A percentile compares a stretch with the other conserved stretches of the same genome.
phyloP scores from a whole-genome alignment of 1,140 invertebrate genomes.

The Nixonia krombeini region DNA sequence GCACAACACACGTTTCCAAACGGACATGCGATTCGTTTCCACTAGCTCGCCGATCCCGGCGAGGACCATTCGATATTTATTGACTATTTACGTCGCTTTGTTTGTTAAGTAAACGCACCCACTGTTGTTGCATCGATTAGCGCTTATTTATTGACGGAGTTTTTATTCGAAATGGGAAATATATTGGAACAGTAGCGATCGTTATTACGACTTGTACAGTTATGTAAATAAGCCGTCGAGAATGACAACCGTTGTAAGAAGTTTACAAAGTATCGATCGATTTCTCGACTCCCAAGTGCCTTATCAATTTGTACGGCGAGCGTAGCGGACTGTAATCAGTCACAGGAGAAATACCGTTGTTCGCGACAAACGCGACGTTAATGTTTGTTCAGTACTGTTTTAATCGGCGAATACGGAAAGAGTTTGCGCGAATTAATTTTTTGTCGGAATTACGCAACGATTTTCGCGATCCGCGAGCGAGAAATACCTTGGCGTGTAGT shows the following conservation, averaged over 20 bases:
- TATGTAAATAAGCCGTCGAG: background rate
- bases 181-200: conserved; percentile 4
- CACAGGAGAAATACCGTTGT: no score
- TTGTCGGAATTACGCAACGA: no score
- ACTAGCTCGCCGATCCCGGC: no score
- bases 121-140: conserved; percentile 21
- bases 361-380: no score
- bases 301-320: background rate
- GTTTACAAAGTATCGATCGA: background rate
- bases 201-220: background rate
- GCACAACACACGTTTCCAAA: conserved; percentile 11
- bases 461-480: no score
- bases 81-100: conserved; percentile 1
- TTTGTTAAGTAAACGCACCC: background rate
- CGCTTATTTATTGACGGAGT: conserved; percentile 36
- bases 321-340: no score
- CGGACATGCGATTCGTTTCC: background rate
- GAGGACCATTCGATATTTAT: conserved; percentile 5
- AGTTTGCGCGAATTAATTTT: no score
- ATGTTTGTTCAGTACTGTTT: no score
- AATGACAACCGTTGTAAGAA: background rate
- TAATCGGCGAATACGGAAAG: no score
- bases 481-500: no score
- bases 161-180: conserved; percentile 42
- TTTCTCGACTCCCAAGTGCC: background rate